Evolutionary conservation across 2,113 vertebrate genomes (phyloP).

Genomic region (Semicossyphus pulcher): DNA sequence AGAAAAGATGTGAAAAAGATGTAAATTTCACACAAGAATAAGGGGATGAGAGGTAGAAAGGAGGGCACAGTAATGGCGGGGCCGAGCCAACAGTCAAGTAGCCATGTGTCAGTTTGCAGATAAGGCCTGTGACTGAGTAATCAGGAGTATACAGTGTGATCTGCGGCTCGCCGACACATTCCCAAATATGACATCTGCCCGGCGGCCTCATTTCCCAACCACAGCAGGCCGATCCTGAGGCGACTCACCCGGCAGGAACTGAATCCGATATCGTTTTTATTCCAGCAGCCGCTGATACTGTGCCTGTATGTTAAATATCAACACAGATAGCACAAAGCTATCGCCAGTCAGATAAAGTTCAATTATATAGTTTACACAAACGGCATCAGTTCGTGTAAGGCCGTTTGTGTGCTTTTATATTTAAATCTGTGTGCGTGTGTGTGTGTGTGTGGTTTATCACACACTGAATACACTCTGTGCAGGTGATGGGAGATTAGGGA

Average conservation of each 20-base stretch:
- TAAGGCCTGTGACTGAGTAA: constrained; percentile 77
- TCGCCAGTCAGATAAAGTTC: constrained; percentile 61
- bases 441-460: constrained; percentile 65
- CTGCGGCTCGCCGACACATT: constrained; percentile 44
- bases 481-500: constrained; percentile 77
- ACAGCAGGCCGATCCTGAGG: constrained; percentile 56
- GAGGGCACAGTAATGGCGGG: constrained; percentile 30
- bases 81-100: constrained; percentile 58
- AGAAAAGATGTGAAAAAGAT: constrained; percentile 1
- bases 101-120: constrained; percentile 82
- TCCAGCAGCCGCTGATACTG: constrained; percentile 40
- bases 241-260: constrained; percentile 59
- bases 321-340: constrained; percentile 62
- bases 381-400: constrained; percentile 36
- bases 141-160: constrained; percentile 71
- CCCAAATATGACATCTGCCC: constrained; percentile 59
- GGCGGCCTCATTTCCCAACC: constrained; percentile 61
- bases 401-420: constrained; percentile 65
- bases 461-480: constrained; percentile 57
- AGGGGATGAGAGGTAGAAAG: constrained; percentile 36
- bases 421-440: constrained; percentile 56
- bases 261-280: constrained; percentile 69
- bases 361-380: constrained; percentile 68
- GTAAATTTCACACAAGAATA: neutral
- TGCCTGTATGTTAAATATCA: constrained; percentile 73